Evolutionary conservation across 2,113 vertebrate species (phyloP), one percentile per base, ranked within the genome.

Genomic region (Lasiurus borealis): DNA sequence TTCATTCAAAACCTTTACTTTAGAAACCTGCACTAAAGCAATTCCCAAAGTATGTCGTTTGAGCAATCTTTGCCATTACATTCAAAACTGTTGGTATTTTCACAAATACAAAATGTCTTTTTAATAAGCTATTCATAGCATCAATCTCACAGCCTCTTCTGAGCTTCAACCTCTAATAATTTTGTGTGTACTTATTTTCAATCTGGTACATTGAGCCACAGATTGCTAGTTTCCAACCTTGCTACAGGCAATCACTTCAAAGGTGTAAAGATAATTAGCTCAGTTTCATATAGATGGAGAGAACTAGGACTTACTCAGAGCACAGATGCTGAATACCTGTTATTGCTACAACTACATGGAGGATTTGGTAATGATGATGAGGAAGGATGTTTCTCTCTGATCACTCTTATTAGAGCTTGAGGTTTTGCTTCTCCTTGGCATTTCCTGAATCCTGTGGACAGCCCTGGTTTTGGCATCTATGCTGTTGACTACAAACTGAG

Each of bases 251-350:
- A 12, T 80, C 68, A 44, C 75, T 93, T 94, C n/a, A 86, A 88
- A 96, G 54, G 21, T 21, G 1, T 69, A 78, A 80, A 84, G 71
- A 89, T 83, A 91, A 88, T 91, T 85, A 68, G 12, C 72, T 88
- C 46, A 14, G 16, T 85, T 85, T 88, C 16, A 57, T 50, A 78
- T 64, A 91, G 54, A 91, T 85, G 69, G 62, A 88, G 90, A 86
- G 68, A 31, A 88, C 73, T 5, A 25, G 75, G 93, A 78, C 48
- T 44, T 69, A 44, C 46, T 48, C 3, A 77, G 31, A 78, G 25
- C 52, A 78, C 21, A 88, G 78, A 95, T 78, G 62, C 69, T 94
- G 93, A 78, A 4, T 71, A 82, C 85, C 34, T 59, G 8, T 34
- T 92, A 23, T 2, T 78, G 52, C 91, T 50, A 87, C 64, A 88